Evolutionary conservation across 2,113 vertebrate genomes (phyloP).

Genomic region (Steatornis caripensis): DNA sequence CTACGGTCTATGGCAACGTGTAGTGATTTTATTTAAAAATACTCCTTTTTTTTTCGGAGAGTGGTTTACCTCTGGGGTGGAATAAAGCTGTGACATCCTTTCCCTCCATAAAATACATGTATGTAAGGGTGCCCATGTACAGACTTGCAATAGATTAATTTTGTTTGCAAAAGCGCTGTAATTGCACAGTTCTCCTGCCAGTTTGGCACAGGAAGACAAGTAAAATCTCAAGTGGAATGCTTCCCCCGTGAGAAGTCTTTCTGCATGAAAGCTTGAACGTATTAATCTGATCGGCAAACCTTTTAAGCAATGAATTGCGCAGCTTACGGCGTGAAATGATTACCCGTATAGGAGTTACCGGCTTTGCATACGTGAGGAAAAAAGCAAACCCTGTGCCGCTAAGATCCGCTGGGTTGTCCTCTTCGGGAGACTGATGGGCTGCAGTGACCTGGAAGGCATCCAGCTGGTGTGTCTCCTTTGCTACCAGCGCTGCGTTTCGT

Average conservation of each 20-base stretch:
- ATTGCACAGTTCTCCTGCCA: constrained; percentile 29
- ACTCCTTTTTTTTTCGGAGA: neutral
- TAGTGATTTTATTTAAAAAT: neutral
- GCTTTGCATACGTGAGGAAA: neutral
- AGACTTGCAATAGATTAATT: constrained; percentile 47
- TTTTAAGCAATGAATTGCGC: neutral
- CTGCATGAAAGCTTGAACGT: neutral
- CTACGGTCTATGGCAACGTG: accelerated
- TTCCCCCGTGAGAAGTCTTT: neutral
- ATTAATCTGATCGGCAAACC: neutral
- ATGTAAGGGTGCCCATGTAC: constrained; percentile 2
- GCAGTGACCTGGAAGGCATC: constrained; percentile 39
- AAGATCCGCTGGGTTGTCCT: neutral
- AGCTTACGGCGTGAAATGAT: neutral
- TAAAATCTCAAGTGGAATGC: constrained; percentile 12
- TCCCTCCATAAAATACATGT: neutral
- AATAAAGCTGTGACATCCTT: neutral
- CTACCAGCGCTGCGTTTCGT: neutral
- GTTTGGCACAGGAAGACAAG: constrained; percentile 16
- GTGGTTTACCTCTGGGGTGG: neutral
- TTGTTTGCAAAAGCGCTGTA: constrained; percentile 22
- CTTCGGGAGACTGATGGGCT: neutral
- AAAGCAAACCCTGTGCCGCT: neutral
- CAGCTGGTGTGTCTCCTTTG: constrained; percentile 4
- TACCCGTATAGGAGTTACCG: neutral